Conservation (phyloP, 2,113 vertebrate species). For the Dasyornis broadbenti region DNA sequence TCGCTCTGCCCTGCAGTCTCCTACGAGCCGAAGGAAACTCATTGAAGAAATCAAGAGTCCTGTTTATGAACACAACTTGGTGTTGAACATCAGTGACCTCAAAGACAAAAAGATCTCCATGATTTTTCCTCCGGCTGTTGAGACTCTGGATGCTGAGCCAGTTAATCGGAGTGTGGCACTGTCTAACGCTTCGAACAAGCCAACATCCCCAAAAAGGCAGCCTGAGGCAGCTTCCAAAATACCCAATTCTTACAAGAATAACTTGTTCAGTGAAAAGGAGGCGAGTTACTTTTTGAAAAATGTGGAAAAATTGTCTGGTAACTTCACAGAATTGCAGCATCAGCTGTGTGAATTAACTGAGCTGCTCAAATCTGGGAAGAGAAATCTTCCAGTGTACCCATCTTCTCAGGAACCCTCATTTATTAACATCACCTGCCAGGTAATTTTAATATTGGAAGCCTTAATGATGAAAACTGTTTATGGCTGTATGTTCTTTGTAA, state of each 20-base stretch:
- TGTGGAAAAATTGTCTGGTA: constrained; percentile 79
- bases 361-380: constrained; percentile 77
- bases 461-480: not conserved
- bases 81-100: constrained; percentile 62
- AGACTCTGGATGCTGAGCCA: constrained; percentile 69
- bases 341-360: constrained; percentile 80
- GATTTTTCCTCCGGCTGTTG: constrained; percentile 26
- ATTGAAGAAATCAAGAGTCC: constrained; percentile 83
- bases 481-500: not conserved
- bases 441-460: constrained; percentile 59
- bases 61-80: constrained; percentile 58
- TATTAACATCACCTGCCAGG: constrained; percentile 87
- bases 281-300: constrained; percentile 71
- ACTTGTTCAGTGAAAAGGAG: constrained; percentile 67
- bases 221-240: constrained; percentile 38
- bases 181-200: constrained; percentile 35
- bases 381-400: constrained; percentile 71
- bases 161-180: constrained; percentile 49
- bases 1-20: constrained; percentile 57
- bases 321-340: constrained; percentile 80
- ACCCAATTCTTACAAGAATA: constrained; percentile 60
- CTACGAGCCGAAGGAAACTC: constrained; percentile 73
- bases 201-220: constrained; percentile 65
- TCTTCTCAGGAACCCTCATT: constrained; percentile 79
- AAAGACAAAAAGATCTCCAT: constrained; percentile 69